Base-by-base conservation (phyloP, 1,140 invertebrate species). In the Drosophila trapezifrons region DNA sequence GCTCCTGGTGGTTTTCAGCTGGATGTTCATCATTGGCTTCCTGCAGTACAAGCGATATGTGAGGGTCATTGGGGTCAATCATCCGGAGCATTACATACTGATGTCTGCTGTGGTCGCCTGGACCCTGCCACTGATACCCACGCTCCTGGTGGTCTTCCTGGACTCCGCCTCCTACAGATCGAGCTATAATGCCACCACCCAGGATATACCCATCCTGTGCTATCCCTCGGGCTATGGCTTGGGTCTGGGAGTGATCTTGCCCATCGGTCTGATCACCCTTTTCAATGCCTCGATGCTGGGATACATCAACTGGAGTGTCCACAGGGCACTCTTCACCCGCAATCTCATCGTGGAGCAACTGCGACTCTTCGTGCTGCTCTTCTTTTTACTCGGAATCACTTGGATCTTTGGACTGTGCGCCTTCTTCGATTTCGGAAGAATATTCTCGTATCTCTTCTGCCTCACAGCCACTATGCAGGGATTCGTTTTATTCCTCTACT, bases 21-120 rank as follows among this genome's bases (percentile, higher is more conserved):
- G 95, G 95, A 95, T 95, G 94, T 76, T 95, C 10, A 93, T 95
- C n/a, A 94, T 95, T 5, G 94, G 94, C 4, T 82, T 93, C 49
- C 87, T 95, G 52, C 95, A 95, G 89, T 95, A 94, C 82, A 93
- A 94, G 59, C 92, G 94, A 59, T 95, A 94, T 75, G 95, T 95
- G 0, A 90, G 92, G 46, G 94, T 95, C 4, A 90, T 95, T 12
- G 94, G 94, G 5, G 92, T 92, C 3, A 81, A 87, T 22, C 91
- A 94, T 27, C 93, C 94, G 8, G 90, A 90, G 4, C 92, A 93
- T 64, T 94, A 94, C 75, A 93, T 94, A 70, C 59, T 93, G 1
- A 94, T 93, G 81, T 93, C 94, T 35, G 92, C 93, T 8, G 22
- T 94, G 17, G 75, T 93, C 17, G 94, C 93, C 47, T 95, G 94